Percentiles rank a stretch among this genome's conserved stretches.
Evolutionary conservation across 1,140 invertebrate genomes (phyloP).

Genomic region (Trichonephila inaurata): DNA sequence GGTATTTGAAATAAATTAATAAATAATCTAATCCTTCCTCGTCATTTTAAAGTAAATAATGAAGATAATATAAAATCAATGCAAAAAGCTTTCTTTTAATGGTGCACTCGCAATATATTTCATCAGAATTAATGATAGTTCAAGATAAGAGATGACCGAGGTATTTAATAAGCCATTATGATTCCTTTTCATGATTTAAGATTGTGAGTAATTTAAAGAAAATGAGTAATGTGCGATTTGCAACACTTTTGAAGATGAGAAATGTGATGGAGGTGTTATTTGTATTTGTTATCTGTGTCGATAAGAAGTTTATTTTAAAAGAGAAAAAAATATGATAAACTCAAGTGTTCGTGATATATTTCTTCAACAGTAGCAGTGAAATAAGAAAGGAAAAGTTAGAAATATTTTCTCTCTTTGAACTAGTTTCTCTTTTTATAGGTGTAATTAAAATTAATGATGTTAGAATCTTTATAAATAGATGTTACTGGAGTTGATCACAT

Average conservation of each 20-base stretch:
- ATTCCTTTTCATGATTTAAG: neutral
- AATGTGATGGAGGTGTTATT: neutral
- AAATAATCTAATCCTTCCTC: neutral
- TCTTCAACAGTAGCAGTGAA: too few species aligned
- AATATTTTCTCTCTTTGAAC: too few species aligned
- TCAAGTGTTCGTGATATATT: too few species aligned
- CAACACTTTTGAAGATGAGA: neutral
- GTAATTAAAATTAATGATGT: too few species aligned
- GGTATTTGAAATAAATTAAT: neutral
- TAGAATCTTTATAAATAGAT: too few species aligned
- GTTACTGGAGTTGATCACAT: too few species aligned
- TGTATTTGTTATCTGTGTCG: neutral
- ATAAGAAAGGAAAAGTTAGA: too few species aligned
- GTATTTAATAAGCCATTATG: conserved; percentile 17
- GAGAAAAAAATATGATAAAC: too few species aligned
- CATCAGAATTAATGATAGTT: conserved; percentile 4
- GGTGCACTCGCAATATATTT: neutral
- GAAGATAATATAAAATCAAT: neutral
- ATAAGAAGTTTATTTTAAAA: neutral
- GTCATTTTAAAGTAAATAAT: neutral
- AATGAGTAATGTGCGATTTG: neutral
- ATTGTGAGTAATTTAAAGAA: neutral
- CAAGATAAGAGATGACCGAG: neutral
- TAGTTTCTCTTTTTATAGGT: too few species aligned
- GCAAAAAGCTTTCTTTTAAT: neutral